These are phyloP conservation scores for Temnothorax curvispinosus DNA, from an alignment of 1,140 invertebrate species.

Conservation along the genomic window DNA sequence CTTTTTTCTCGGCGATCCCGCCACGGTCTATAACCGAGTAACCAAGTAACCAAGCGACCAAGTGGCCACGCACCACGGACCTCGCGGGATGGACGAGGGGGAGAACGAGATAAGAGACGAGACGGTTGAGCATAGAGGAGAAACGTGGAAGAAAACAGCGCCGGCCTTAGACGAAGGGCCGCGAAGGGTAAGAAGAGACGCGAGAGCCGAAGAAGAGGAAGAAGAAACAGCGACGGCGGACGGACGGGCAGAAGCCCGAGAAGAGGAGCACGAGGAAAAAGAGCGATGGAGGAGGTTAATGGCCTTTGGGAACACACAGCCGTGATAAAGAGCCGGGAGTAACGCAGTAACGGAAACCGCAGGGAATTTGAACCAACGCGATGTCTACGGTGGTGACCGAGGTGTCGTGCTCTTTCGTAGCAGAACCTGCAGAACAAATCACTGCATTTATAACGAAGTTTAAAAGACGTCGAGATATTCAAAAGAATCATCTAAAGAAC, in stretches of 20 bases:
- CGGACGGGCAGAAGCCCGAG: constrained; percentile 27
- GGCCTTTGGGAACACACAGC: constrained; percentile 65
- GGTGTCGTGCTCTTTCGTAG: neutral
- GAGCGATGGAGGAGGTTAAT: constrained; percentile 68
- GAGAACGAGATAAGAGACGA: constrained; percentile 62
- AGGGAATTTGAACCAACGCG: constrained; percentile 61
- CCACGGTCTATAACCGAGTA: constrained; percentile 71
- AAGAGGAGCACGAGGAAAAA: constrained; percentile 66
- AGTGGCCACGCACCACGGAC: constrained; percentile 69
- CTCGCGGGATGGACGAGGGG: constrained; percentile 58
- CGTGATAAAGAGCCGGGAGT: constrained; percentile 70
- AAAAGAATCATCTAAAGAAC: neutral
- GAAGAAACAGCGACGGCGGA: neutral
- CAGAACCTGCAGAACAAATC: constrained; percentile 10
- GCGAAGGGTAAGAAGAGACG: constrained; percentile 23
- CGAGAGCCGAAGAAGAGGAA: constrained; percentile 21
- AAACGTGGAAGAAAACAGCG: constrained; percentile 59
- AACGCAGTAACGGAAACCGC: constrained; percentile 67
- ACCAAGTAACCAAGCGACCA: constrained; percentile 76
- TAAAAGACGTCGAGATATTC: neutral
- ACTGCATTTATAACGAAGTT: neutral
- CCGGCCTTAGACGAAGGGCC: constrained; percentile 48
- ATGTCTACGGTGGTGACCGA: neutral
- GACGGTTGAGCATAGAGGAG: constrained; percentile 62
- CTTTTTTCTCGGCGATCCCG: constrained; percentile 8